Conservation (phyloP, 2,797 vertebrate species). For the Sebastes variabilis region DNA sequence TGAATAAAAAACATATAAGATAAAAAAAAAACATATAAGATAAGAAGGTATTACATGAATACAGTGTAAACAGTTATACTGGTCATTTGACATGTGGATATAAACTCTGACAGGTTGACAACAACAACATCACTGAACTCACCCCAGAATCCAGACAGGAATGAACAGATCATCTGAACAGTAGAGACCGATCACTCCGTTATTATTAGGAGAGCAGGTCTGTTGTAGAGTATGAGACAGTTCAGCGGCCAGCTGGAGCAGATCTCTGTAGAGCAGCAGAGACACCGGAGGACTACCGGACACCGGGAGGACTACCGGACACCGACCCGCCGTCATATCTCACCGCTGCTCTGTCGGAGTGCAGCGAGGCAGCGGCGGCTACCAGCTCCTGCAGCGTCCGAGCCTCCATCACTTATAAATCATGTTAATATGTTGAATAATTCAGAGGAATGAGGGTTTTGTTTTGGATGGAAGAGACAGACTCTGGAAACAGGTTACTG, state of each 20-base stretch:
- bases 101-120: not conserved
- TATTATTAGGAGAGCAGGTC: constrained; percentile 55
- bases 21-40: too few relatives aligned
- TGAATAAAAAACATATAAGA: too few relatives aligned
- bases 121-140: constrained; percentile 45
- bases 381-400: constrained; percentile 84
- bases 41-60: too few relatives aligned
- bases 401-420: not conserved
- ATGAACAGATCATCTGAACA: constrained; percentile 86
- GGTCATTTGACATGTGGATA: not conserved
- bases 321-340: constrained; percentile 76
- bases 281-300: too few relatives aligned
- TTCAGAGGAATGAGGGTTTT: not conserved
- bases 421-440: too few relatives aligned
- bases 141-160: constrained; percentile 95
- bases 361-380: constrained; percentile 66
- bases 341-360: constrained; percentile 81
- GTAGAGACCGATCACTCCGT: constrained; percentile 85
- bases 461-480: not conserved
- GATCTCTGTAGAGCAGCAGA: constrained; percentile 75
- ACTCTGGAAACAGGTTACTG: not conserved
- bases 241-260: constrained; percentile 71
- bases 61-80: not conserved
- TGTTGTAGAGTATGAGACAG: constrained; percentile 78
- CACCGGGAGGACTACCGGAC: too few relatives aligned